A percentile compares a stretch with the other conserved stretches of the same genome.
Evolutionary conservation across 2,888 invertebrate genomes (phyloP).

Genomic region (Temnothorax ravouxi): DNA sequence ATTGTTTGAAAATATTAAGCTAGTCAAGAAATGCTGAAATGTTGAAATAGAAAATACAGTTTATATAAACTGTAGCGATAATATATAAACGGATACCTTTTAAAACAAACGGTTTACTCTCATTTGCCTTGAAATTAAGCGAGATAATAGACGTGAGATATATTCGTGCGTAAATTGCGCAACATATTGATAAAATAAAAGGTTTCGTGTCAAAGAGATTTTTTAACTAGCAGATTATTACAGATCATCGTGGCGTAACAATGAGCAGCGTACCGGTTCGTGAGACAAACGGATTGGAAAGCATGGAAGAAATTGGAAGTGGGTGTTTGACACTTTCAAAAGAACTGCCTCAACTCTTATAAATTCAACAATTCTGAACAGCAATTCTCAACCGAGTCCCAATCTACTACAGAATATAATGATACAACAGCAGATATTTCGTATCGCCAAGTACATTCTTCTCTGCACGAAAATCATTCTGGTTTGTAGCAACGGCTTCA

Average conservation of each 20-base stretch:
- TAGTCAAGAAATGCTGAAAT: background rate
- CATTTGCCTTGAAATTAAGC: background rate
- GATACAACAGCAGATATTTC: conserved; percentile 70
- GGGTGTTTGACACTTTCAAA: conserved; percentile 69
- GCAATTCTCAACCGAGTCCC: conserved; percentile 54
- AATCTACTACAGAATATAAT: conserved; percentile 68
- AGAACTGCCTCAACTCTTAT: conserved; percentile 71
- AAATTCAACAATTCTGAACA: conserved; percentile 69
- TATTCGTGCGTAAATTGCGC: background rate
- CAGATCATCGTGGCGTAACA: conserved; percentile 79
- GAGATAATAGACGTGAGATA: background rate
- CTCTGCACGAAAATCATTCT: conserved; percentile 73
- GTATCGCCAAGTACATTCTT: conserved; percentile 72
- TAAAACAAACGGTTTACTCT: background rate
- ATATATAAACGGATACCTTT: background rate
- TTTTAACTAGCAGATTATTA: conserved; percentile 71
- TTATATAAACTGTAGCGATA: background rate
- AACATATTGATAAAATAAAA: conserved; percentile 35
- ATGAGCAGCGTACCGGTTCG: conserved; percentile 78
- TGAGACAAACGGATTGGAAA: conserved; percentile 77
- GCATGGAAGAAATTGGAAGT: conserved; percentile 71
- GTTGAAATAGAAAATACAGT: background rate
- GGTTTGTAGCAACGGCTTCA: conserved; percentile 73
- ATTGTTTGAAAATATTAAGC: background rate
- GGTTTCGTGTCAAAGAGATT: conserved; percentile 17